Evolutionary conservation across 2,888 invertebrate genomes (phyloP).

Genomic region (Sphaerophoria rueppellii): DNA sequence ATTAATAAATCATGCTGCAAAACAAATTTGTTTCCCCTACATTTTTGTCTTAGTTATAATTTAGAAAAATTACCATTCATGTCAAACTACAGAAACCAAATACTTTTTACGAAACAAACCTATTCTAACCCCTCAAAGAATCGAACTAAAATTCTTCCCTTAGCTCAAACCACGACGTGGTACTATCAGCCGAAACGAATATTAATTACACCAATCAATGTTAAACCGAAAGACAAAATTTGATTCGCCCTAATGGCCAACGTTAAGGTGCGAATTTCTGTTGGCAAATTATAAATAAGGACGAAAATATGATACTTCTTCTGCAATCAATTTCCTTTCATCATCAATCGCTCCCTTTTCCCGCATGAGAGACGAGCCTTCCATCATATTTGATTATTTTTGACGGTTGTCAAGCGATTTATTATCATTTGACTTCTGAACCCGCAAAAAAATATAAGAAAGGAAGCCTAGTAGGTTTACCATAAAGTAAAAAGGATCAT

Average conservation of each 20-base stretch:
- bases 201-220: slow-evolving; percentile 10
- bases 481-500: not conserved
- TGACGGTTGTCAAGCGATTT: not conserved
- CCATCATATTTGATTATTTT: not conserved
- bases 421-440: not conserved
- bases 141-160: too few relatives aligned
- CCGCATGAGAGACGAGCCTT: not conserved
- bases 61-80: too few relatives aligned
- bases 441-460: too few relatives aligned
- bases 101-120: too few relatives aligned
- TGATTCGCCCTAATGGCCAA: not conserved
- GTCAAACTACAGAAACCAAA: too few relatives aligned
- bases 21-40: too few relatives aligned
- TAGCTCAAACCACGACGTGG: not conserved
- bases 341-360: not conserved
- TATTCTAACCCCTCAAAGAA: too few relatives aligned
- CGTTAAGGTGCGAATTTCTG: not conserved
- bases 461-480: too few relatives aligned
- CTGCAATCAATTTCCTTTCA: slow-evolving; percentile 32
- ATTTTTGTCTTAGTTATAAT: too few relatives aligned
- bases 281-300: slow-evolving; percentile 9
- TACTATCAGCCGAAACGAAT: not conserved
- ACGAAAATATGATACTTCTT: slow-evolving; percentile 13
- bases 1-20: too few relatives aligned
- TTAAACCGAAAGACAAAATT: not conserved